phyloP scores from a whole-genome alignment of 2,888 invertebrate species.

The Sicus ferrugineus region DNA sequence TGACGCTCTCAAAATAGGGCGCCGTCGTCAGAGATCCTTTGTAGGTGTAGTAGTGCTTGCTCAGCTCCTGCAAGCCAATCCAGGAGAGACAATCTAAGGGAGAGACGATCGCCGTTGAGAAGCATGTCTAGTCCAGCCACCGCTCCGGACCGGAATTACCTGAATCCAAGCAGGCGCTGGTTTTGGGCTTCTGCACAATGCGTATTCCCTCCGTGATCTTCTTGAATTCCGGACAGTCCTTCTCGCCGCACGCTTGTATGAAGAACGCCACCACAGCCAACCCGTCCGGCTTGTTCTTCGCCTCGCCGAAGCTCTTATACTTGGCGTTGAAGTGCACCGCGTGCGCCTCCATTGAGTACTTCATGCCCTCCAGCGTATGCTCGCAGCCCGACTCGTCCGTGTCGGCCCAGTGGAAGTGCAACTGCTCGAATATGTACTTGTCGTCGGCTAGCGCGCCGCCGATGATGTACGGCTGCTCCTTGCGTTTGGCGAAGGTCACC shows the following conservation, averaged over 20 bases:
- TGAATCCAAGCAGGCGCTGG: slow-evolving; percentile 62
- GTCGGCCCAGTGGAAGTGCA: slow-evolving; percentile 85
- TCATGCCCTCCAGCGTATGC: slow-evolving; percentile 77
- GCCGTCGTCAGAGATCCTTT: slow-evolving; percentile 77
- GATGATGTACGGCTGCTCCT: slow-evolving; percentile 68
- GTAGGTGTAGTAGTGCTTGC: slow-evolving; percentile 76
- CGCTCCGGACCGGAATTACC: slow-evolving; percentile 48
- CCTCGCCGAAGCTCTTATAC: slow-evolving; percentile 71
- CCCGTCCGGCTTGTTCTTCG: slow-evolving; percentile 74
- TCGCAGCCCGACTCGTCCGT: slow-evolving; percentile 80
- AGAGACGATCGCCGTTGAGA: too few species aligned
- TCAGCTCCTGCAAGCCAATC: slow-evolving; percentile 73
- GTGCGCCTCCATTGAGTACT: slow-evolving; percentile 81
- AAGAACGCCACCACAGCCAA: slow-evolving; percentile 77
- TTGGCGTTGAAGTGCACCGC: slow-evolving; percentile 80
- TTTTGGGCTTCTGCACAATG: slow-evolving; percentile 61
- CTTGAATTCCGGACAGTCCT: slow-evolving; percentile 69
- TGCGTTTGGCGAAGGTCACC: slow-evolving; percentile 70
- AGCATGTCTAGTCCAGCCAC: slow-evolving; percentile 37
- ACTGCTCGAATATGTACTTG: slow-evolving; percentile 76
- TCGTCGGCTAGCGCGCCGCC: slow-evolving; percentile 73
- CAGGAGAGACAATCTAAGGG: slow-evolving; percentile 72
- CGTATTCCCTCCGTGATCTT: slow-evolving; percentile 68
- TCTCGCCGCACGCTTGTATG: slow-evolving; percentile 69
- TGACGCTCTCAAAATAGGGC: slow-evolving; percentile 76